Conservation (phyloP, 2,113 vertebrate species). For the Phalacrocorax brasilianus region DNA sequence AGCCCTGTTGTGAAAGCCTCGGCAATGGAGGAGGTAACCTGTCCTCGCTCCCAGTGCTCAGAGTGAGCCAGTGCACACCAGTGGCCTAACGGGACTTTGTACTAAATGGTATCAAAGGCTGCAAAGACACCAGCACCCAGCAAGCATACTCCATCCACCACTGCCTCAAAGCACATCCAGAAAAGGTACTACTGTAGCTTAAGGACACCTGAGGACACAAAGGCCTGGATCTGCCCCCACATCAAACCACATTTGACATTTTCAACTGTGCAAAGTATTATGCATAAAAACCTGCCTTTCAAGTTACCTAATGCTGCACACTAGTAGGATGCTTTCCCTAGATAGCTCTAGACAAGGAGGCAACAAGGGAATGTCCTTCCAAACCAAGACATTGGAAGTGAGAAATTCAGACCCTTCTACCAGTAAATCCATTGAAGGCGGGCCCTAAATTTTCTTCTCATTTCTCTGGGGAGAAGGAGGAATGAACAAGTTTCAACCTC, state of each 20-base stretch:
- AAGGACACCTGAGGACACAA: not conserved
- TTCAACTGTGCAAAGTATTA: not conserved
- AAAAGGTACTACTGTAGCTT: not conserved
- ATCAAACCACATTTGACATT: not conserved
- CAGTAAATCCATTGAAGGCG: not conserved
- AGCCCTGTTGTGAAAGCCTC: not conserved
- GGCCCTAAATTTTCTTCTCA: not conserved
- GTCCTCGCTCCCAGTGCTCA: fast-evolving
- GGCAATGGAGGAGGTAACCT: not conserved
- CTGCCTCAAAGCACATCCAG: not conserved
- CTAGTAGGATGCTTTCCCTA: not conserved
- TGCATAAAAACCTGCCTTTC: not conserved
- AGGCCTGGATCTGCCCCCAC: not conserved
- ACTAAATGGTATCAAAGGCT: not conserved
- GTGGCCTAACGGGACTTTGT: not conserved
- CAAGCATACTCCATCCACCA: not conserved
- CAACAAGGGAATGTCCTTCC: not conserved
- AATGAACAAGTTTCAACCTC: not conserved
- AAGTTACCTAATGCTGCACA: not conserved
- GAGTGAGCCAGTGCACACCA: not conserved
- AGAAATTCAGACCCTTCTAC: not conserved
- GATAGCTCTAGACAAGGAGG: not conserved
- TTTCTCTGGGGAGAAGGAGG: not conserved
- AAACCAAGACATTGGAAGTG: not conserved
- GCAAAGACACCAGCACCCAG: not conserved